Base-by-base conservation (phyloP, 2,797 vertebrate genomes). In the Pelodytes ibericus region DNA sequence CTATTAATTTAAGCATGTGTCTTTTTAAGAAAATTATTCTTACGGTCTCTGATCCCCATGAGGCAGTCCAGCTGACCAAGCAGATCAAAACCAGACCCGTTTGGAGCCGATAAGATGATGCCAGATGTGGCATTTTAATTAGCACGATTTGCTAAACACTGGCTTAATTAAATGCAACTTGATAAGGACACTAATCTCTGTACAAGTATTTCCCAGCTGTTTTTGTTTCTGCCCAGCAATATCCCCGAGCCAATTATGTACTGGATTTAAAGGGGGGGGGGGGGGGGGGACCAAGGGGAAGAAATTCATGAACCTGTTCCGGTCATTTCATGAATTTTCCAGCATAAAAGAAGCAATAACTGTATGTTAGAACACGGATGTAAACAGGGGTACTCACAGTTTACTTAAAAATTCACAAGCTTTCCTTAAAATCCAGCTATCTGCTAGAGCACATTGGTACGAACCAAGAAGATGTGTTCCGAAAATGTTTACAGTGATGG, bases 91-190 rank as follows among this genome's bases (percentile, higher is more conserved):
- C 81, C 87, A 86, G 84, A 72, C 39, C 80, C 64, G 62, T 60
- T 56, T 71, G 51, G 47, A 80, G 18, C 77, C 60, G 80, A 57
- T 86, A 86, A 86, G 86, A 85, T 79, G 73, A 22, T 67, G 61
- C 82, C 86, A 89, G 84, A 88, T 87, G 87, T 87, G 86, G 78
- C 72, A 31, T 80, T 85, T 81, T 87, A 86, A 88, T 87, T 86
- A 87, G 85, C 80, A 79, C 64, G 83, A 86, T 89, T 88, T 86
- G 84, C 80, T 84, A 81, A 86, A 80, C 83, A 81, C 77, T 62
- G 81, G 62, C 80, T 60, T 81, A 83, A 85, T 88, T 84, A 82
- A 82, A 80, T 80, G 87, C 84, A 85, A 88, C 0, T 20, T 0
- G 83, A 89, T 86, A 86, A 86, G 10, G 0, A 73, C 13, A 73